These are phyloP conservation scores for Lamprotornis superbus DNA, from an alignment of 2,113 vertebrate species.

Conservation along the genomic window DNA sequence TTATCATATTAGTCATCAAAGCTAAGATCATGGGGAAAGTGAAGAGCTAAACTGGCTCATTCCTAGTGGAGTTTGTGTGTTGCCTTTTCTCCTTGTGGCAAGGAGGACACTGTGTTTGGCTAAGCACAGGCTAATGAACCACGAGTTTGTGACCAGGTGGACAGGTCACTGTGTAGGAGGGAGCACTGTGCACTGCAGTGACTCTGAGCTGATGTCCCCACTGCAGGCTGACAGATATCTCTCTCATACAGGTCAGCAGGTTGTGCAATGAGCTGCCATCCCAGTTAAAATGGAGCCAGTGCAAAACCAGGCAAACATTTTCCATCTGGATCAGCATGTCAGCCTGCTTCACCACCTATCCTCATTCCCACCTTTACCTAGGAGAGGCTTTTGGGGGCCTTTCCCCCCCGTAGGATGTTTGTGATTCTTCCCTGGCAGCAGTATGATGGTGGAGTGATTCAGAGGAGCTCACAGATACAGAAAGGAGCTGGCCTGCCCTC, in stretches of 20 bases:
- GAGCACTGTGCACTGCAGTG: not conserved
- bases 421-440: not conserved
- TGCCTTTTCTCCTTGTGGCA: not conserved
- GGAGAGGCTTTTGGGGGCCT: not conserved
- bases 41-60: not conserved
- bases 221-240: not conserved
- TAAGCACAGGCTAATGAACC: not conserved
- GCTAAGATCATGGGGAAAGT: not conserved
- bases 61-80: not conserved
- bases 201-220: accelerated
- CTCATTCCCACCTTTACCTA: not conserved
- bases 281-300: not conserved
- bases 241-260: not conserved
- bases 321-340: not conserved
- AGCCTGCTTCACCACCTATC: not conserved
- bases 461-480: not conserved
- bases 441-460: accelerated
- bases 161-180: not conserved
- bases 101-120: not conserved
- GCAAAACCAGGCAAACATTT: not conserved
- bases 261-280: accelerated
- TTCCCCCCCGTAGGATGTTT: accelerated
- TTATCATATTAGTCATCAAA: slow-evolving; percentile 11
- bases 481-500: not conserved
- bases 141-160: not conserved